These are phyloP conservation scores for Lithophane socia DNA, from an alignment of 2,888 invertebrate genomes.

Conservation along the genomic window DNA sequence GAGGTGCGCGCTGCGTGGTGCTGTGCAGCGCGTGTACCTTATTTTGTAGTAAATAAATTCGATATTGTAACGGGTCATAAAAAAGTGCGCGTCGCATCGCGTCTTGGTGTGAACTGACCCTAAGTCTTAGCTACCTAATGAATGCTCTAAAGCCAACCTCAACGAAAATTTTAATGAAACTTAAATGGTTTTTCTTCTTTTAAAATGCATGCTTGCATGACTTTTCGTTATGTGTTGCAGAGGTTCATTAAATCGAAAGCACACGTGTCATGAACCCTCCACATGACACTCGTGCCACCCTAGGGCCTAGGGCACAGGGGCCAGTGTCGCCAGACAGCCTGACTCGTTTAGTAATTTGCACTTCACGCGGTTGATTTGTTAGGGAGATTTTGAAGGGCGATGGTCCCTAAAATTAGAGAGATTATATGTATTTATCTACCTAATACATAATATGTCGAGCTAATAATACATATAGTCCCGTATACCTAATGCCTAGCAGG, in stretches of 20 bases:
- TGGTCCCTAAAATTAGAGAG: slow-evolving; percentile 35
- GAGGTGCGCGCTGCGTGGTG: no score
- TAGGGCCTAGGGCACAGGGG: slow-evolving; percentile 6
- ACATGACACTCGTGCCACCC: slow-evolving; percentile 1
- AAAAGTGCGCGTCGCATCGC: no score
- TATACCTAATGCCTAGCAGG: not conserved
- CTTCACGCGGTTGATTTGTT: slow-evolving; percentile 40
- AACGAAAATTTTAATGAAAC: not conserved
- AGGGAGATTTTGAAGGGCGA: slow-evolving; percentile 40
- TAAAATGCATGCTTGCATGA: not conserved
- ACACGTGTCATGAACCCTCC: slow-evolving; percentile 31
- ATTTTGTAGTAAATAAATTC: no score
- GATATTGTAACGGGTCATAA: no score
- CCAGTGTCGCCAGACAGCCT: slow-evolving; percentile 22
- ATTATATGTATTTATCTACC: not conserved
- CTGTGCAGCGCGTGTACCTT: no score
- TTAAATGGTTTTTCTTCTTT: not conserved
- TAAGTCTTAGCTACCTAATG: no score
- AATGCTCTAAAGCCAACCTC: no score
- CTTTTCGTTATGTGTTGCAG: not conserved
- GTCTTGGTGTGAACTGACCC: no score
- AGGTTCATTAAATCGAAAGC: slow-evolving; percentile 31
- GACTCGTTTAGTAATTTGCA: slow-evolving; percentile 35
- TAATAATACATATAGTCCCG: no score
- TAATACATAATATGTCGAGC: not conserved